These are phyloP conservation scores for Alethe castanea DNA, from an alignment of 2,113 vertebrate genomes.

Conservation along the genomic window DNA sequence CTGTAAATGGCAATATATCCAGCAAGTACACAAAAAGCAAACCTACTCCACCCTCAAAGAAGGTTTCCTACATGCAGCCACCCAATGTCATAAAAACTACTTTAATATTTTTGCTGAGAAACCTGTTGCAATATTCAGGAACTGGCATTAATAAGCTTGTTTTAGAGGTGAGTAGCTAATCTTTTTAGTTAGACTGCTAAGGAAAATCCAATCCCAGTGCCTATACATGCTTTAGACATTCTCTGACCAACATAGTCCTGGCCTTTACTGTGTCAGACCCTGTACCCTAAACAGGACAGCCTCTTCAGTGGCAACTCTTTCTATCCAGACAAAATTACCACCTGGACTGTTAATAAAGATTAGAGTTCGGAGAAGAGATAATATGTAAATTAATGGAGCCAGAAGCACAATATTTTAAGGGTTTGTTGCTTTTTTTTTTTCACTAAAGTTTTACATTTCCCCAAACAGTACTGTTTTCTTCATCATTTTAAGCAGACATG, in stretches of 20 bases:
- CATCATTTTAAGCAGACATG: neutral
- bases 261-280: neutral
- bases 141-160: neutral
- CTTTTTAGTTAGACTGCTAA: neutral
- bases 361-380: neutral
- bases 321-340: neutral
- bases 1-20: constrained; percentile 35
- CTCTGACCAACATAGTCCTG: neutral
- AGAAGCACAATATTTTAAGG: neutral
- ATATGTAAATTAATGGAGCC: neutral
- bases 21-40: constrained; percentile 5
- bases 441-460: neutral
- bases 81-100: neutral
- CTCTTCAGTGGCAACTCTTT: neutral
- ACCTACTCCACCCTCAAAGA: neutral
- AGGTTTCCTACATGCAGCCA: neutral
- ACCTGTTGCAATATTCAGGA: neutral
- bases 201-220: neutral
- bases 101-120: neutral
- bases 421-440: neutral
- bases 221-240: neutral
- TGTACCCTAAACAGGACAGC: neutral
- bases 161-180: neutral
- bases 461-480: neutral
- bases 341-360: neutral